Evolutionary conservation across 2,113 vertebrate species (phyloP), one percentile per base, ranked within the genome.

Genomic region (Saguinus imperator): DNA sequence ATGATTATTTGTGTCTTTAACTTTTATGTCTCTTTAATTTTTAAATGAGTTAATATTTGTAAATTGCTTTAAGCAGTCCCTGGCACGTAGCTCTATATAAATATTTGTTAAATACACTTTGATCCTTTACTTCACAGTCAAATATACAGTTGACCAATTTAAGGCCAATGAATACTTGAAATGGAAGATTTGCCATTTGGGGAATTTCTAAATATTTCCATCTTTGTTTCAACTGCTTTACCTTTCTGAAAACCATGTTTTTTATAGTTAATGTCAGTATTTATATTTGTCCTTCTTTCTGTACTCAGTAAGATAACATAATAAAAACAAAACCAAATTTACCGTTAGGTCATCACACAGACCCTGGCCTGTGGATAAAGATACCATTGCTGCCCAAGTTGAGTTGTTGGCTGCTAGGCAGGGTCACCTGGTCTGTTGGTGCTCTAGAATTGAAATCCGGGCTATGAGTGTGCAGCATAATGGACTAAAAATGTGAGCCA

Each of bases 1-100:
- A 25, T 50, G 45, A n/a, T 73, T 76, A 94, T 61, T 52, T 75
- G 10, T 83, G 85, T 93, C 82, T 88, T 91, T 79, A 77, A n/a
- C 89, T 91, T 81, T 89, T 87, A 82, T 43, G 40, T 93, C n/a
- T 82, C 17, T 70, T 86, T 84, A 91, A 73, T 87, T 96, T 92
- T 82, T 79, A 83, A 92, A 87, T 70, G 81, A 70, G 61, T 87
- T 88, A 85, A 70, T 89, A 91, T 55, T 88, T 95, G 43, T 52
- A 76, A 87, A 70, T 80, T 75, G 66, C 80, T 70, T 73, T 25
- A 87, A 92, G 77, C 37, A 45, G 10, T 7, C 6, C 12, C 10
- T 45, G 61, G 8, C 10, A 45, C 64, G 35, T 50, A 61, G 16
- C 16, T 48, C 37, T 95, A 13, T 45, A 37, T 88, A 45, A 79